Base-by-base conservation (phyloP, 2,797 vertebrate species). In the Triplophysa yarkandensis region DNA sequence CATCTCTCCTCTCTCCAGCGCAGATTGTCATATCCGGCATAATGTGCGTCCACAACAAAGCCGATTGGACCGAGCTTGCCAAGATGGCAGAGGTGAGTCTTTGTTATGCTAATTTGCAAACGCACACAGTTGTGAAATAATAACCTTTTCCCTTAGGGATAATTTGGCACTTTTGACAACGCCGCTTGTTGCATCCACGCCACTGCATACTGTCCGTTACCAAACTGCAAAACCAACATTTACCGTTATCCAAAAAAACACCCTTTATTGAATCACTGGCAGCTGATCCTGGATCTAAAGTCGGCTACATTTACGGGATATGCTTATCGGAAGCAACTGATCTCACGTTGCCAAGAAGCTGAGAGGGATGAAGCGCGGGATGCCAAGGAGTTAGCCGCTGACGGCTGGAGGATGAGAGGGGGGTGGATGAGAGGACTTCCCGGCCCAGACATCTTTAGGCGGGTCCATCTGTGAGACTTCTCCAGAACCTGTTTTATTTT, bases 21-120 rank as follows among this genome's bases (percentile, higher is more conserved):
- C 80, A 94, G 94, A 87, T 95, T 79, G 61, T 95, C 80, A 94
- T 95, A 79, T 92, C 94, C 69, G 94, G 92, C 81, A 92, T 94
- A 84, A 95, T 95, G 94, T 94, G 93, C 87, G 90, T 86, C 84
- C 93, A 94, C 76, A 93, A 84, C 86, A 93, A 85, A 82, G 86
- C 88, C 6, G 93, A 95, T 85, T 95, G 93, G 94, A 92, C 86
- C 68, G 84, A 93, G 82, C 94, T 95, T 84, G 90, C 93, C 76
- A 90, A 90, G 86, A 93, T 89, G 93, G 93, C 93, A 81, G 89
- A 94, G 93, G 94, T 95, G 80, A 77, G 83, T 82, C 67, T 83
- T 82, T 82, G 77, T 84, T 77, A 80, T 84, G 83, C 72, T 84
- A 82, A 84, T 84, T 81, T 74, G 66, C 64, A 62, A 71, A 70